These are phyloP conservation scores for Microtus californicus DNA, from an alignment of 2,797 vertebrate genomes.

Conservation along the genomic window DNA sequence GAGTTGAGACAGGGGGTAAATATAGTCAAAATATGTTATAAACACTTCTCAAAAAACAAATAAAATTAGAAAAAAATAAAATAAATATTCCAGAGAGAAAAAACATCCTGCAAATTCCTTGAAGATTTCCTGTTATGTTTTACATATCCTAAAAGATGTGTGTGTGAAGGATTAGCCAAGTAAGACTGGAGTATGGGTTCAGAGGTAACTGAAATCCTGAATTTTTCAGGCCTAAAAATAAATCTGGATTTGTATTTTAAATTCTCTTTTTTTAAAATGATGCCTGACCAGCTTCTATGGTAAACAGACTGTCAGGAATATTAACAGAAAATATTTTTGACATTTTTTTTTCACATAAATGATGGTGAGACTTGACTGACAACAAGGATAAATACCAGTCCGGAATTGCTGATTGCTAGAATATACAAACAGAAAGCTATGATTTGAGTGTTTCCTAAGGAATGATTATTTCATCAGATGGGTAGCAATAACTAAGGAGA, in stretches of 20 bases:
- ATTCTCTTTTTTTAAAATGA: background rate
- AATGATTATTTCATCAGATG: background rate
- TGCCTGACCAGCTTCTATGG: background rate
- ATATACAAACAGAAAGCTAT: background rate
- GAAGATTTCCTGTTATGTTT: background rate
- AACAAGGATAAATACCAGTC: background rate
- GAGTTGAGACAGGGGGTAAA: background rate
- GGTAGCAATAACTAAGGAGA: background rate
- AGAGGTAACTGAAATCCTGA: background rate
- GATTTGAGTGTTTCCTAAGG: no score
- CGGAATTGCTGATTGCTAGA: background rate
- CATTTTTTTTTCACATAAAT: background rate
- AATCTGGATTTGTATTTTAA: constrained; percentile 9
- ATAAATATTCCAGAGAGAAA: background rate
- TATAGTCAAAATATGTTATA: background rate
- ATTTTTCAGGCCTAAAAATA: background rate
- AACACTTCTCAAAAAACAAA: background rate
- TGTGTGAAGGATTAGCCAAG: rapidly evolving
- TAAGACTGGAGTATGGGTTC: rapidly evolving
- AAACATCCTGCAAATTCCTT: background rate
- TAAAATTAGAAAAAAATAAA: background rate
- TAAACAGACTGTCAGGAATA: background rate
- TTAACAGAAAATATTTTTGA: background rate
- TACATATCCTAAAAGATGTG: background rate
- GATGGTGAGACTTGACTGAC: background rate